A percentile compares a stretch with the other conserved stretches of the same genome.
Conservation (phyloP, 2,113 vertebrate species). For the Stictonetta naevosa region DNA sequence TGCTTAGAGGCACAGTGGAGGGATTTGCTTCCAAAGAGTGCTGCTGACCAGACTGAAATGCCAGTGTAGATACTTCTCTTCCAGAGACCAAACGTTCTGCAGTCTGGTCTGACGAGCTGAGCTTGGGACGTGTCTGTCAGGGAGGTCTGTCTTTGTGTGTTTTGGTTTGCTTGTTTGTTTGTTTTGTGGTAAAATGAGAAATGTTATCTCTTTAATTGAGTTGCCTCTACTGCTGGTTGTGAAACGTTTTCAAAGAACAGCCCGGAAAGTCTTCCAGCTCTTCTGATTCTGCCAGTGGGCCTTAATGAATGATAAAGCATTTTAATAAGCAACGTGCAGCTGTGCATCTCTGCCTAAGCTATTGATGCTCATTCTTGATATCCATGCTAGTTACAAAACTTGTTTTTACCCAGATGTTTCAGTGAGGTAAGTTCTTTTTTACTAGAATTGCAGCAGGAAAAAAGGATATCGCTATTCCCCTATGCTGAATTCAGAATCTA, state of each 20-base stretch:
- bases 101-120: background rate
- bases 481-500: constrained; percentile 33
- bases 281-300: constrained; percentile 3
- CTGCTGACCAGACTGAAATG: background rate
- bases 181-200: background rate
- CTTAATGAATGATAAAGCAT: constrained; percentile 49
- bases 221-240: background rate
- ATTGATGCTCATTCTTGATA: constrained; percentile 39
- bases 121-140: background rate
- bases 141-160: background rate
- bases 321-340: constrained; percentile 60
- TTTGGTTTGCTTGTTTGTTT: background rate
- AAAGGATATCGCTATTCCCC: constrained; percentile 5
- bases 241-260: constrained; percentile 16
- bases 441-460: background rate
- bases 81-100: background rate
- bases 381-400: background rate
- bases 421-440: constrained; percentile 11
- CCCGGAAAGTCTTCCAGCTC: constrained; percentile 9
- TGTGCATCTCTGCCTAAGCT: background rate
- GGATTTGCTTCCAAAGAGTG: background rate
- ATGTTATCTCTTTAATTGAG: background rate
- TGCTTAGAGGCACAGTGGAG: background rate
- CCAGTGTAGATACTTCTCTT: background rate
- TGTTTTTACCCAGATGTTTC: constrained; percentile 22